phyloP scores from a whole-genome alignment of 2,797 vertebrate genomes.

The Sciurus vulgaris region DNA sequence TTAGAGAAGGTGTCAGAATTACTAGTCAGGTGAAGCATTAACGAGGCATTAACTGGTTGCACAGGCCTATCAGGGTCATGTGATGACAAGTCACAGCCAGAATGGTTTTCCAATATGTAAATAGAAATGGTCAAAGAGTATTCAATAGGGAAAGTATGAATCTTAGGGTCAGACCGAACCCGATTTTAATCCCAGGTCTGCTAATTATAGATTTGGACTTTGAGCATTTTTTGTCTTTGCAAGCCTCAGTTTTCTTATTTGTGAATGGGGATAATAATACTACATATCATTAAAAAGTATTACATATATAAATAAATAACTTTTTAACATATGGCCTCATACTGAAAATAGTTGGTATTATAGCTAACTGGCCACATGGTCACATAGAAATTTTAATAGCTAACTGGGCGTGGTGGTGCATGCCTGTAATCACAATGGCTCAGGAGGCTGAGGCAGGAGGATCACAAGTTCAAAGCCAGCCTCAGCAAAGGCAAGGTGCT shows the following conservation, averaged over 20 bases:
- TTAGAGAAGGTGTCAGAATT: conserved; percentile 3
- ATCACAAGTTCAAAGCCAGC: too few species aligned
- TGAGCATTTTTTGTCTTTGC: conserved; percentile 23
- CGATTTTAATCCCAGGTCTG: not conserved
- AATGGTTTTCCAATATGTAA: not conserved
- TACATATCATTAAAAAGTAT: not conserved
- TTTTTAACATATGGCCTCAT: not conserved
- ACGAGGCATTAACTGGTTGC: not conserved
- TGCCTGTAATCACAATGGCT: too few species aligned
- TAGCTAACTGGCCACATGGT: conserved; percentile 19
- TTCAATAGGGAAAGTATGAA: conserved; percentile 33
- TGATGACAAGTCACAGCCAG: not conserved
- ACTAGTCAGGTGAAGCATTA: not conserved
- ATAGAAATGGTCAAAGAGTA: not conserved
- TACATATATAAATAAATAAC: not conserved
- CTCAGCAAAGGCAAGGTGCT: too few species aligned
- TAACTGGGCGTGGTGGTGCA: too few species aligned
- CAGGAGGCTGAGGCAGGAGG: too few species aligned
- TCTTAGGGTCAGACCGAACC: not conserved
- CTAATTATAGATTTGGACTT: conserved; percentile 28
- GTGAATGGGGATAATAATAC: conserved; percentile 16
- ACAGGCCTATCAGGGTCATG: not conserved
- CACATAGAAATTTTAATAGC: conserved; percentile 45
- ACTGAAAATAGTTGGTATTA: conserved; percentile 5
- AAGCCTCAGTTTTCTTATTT: conserved; percentile 47